These are phyloP conservation scores for Phytoseiulus persimilis DNA, from an alignment of 2,888 invertebrate species.

Conservation along the genomic window DNA sequence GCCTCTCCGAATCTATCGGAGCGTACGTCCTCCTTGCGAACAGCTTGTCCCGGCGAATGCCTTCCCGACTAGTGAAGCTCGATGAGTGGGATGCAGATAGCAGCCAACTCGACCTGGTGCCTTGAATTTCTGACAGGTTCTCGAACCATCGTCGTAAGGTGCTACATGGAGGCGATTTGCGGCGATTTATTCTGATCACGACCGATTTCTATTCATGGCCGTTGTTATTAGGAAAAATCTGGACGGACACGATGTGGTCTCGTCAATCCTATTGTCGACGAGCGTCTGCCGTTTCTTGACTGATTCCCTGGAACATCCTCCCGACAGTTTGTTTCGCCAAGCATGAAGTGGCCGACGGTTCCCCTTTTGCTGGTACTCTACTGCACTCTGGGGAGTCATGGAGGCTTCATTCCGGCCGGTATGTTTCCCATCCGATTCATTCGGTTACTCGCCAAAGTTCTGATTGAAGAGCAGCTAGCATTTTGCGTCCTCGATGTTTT, in stretches of 20 bases:
- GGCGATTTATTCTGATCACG: background rate
- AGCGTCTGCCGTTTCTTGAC: background rate
- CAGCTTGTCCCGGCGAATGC: no score
- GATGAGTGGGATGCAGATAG: no score
- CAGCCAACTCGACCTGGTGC: no score
- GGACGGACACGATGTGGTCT: background rate
- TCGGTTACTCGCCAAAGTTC: no score
- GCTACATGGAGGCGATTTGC: no score
- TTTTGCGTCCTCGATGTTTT: no score
- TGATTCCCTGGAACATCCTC: background rate
- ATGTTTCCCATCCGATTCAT: background rate
- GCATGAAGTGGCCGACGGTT: background rate
- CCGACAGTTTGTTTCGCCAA: background rate
- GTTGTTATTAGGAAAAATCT: background rate
- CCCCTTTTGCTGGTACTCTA: background rate
- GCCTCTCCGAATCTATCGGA: no score
- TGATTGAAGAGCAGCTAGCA: no score
- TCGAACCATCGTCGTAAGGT: no score
- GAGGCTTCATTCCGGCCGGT: constrained; percentile 27
- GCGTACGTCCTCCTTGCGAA: no score
- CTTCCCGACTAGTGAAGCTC: no score
- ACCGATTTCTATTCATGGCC: background rate
- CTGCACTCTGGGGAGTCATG: background rate
- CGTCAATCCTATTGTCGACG: background rate
- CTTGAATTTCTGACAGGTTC: no score